Percentiles rank a stretch among this genome's conserved stretches.
These are phyloP conservation scores for Loriculus beryllinus DNA, from an alignment of 2,797 vertebrate genomes.

Conservation along the genomic window DNA sequence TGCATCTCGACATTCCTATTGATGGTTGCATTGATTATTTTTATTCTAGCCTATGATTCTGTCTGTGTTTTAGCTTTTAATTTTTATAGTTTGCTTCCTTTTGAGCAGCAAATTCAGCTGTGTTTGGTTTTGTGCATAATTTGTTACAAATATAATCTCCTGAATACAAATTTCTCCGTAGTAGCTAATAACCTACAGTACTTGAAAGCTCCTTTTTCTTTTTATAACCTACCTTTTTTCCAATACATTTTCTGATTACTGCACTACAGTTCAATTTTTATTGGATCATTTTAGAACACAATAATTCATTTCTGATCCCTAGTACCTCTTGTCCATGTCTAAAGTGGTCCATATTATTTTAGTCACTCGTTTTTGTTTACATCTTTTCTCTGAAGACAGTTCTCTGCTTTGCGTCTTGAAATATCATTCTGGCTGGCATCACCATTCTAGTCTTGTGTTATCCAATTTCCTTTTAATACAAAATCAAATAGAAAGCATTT, in stretches of 20 bases:
- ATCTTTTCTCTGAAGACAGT: conserved; percentile 33
- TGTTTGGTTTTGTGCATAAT: background rate
- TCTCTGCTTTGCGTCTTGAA: background rate
- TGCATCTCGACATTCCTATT: conserved; percentile 58
- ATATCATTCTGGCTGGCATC: background rate
- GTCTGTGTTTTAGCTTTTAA: conserved; percentile 19
- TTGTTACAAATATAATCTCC: conserved; percentile 1
- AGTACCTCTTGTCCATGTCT: conserved; percentile 30
- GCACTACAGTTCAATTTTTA: conserved; percentile 61
- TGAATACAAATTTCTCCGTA: conserved; percentile 28
- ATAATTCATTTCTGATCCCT: conserved; percentile 66
- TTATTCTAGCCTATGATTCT: conserved; percentile 44
- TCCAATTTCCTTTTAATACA: conserved; percentile 49
- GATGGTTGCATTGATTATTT: conserved; percentile 69
- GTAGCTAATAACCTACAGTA: conserved; percentile 31
- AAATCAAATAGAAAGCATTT: conserved; percentile 39
- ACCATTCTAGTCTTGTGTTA: conserved; percentile 14
- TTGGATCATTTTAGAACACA: conserved; percentile 54
- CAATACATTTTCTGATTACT: conserved; percentile 59
- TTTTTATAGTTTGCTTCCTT: conserved; percentile 53
- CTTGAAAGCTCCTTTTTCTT: conserved; percentile 51
- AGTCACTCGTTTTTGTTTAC: conserved; percentile 60
- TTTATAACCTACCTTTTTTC: conserved; percentile 46
- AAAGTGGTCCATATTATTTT: conserved; percentile 43
- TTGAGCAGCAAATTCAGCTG: conserved; percentile 10